phyloP scores from a whole-genome alignment of 2,113 vertebrate species.

The Pterocles gutturalis region DNA sequence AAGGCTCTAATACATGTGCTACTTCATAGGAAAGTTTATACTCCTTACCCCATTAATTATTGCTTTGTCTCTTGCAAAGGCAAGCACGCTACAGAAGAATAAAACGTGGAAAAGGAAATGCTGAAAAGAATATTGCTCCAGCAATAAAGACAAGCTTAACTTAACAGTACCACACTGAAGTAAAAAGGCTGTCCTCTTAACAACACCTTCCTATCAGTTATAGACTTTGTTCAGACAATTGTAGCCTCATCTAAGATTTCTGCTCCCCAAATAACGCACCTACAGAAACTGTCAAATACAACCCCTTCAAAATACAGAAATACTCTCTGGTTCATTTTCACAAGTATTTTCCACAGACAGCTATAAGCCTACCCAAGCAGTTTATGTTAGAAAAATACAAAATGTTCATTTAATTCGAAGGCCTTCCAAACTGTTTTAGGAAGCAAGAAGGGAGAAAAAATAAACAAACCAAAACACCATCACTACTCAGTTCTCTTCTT shows the following conservation, averaged over 20 bases:
- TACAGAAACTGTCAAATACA: background rate
- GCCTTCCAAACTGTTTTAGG: background rate
- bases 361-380: background rate
- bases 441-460: background rate
- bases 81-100: background rate
- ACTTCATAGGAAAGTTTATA: background rate
- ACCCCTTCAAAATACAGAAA: background rate
- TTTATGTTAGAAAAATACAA: background rate
- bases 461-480: background rate
- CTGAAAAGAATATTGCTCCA: background rate
- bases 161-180: background rate
- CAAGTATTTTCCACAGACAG: background rate
- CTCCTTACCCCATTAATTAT: background rate
- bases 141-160: background rate
- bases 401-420: background rate
- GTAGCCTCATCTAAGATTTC: background rate
- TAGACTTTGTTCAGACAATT: background rate
- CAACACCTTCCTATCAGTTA: background rate
- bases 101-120: background rate
- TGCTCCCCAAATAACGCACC: rapidly evolving
- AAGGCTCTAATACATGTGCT: background rate
- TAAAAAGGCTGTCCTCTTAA: background rate
- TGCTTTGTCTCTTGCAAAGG: background rate
- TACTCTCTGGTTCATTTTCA: background rate
- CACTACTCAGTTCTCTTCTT: background rate